phyloP scores from a whole-genome alignment of 1,140 invertebrate genomes.

The Lordiphosa collinella region DNA sequence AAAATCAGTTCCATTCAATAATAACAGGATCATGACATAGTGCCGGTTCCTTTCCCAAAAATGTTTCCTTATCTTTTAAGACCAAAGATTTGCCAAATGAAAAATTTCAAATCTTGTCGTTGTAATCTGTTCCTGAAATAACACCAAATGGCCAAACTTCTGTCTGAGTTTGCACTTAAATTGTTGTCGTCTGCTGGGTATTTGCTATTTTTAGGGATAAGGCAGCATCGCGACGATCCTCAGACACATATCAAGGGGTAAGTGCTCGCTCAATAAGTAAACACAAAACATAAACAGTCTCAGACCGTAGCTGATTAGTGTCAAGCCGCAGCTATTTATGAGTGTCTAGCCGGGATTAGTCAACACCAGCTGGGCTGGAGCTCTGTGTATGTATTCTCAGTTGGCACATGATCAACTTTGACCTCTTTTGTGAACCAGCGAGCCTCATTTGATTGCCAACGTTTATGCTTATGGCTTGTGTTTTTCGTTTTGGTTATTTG shows the following conservation, averaged over 20 bases:
- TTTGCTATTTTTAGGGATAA: constrained; percentile 4
- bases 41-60: too few species aligned
- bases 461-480: constrained; percentile 58
- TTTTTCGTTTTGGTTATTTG: constrained; percentile 62
- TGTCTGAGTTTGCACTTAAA: constrained; percentile 4
- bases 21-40: too few species aligned
- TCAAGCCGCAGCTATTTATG: constrained; percentile 41
- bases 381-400: constrained; percentile 20
- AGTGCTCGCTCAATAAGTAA: constrained; percentile 24
- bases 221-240: not conserved
- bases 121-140: constrained; percentile 1
- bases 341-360: constrained; percentile 30
- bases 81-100: constrained; percentile 3
- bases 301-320: constrained; percentile 35
- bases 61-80: too few species aligned
- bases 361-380: constrained; percentile 17
- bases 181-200: not conserved
- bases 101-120: constrained; percentile 2
- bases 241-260: not conserved
- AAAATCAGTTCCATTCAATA: too few species aligned
- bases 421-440: constrained; percentile 63
- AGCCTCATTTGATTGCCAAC: constrained; percentile 67
- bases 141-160: not conserved
- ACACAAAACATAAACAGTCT: constrained; percentile 8
- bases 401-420: constrained; percentile 63